Conservation (phyloP, 1,140 invertebrate genomes). For the Helicoverpa zea region DNA sequence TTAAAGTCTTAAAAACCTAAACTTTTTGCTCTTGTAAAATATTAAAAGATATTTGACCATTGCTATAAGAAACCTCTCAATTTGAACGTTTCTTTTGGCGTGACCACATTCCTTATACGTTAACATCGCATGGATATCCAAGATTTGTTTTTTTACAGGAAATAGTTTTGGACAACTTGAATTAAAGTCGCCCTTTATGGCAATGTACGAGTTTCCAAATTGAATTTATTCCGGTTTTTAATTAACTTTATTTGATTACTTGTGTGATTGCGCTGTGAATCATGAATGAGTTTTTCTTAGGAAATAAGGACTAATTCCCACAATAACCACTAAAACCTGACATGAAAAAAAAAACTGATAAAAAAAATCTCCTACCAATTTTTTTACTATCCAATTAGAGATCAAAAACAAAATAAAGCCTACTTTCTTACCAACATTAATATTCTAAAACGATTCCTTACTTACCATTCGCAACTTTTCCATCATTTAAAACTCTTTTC, state of each 20-base stretch:
- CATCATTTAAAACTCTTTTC: no score
- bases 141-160: slow-evolving; percentile 40
- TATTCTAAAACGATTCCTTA: no score
- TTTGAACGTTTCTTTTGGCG: not conserved
- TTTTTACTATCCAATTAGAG: no score
- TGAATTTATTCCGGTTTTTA: slow-evolving; percentile 26
- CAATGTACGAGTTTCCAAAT: slow-evolving; percentile 4
- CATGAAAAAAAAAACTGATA: no score
- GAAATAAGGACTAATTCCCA: not conserved
- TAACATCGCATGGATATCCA: not conserved
- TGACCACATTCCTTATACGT: slow-evolving; percentile 37
- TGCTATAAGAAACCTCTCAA: slow-evolving; percentile 4
- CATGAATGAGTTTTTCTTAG: not conserved
- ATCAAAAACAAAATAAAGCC: no score
- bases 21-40: no score
- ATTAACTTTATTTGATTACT: not conserved
- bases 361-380: no score
- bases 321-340: no score
- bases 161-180: slow-evolving; percentile 28
- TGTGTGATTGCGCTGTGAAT: slow-evolving; percentile 7
- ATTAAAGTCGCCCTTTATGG: slow-evolving; percentile 4
- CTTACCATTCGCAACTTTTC: no score
- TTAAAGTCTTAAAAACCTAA: no score
- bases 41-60: no score
- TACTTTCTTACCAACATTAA: no score